Base-by-base conservation (phyloP, 64 coral and sea anemone species). In the Pocillopora damicornis region DNA sequence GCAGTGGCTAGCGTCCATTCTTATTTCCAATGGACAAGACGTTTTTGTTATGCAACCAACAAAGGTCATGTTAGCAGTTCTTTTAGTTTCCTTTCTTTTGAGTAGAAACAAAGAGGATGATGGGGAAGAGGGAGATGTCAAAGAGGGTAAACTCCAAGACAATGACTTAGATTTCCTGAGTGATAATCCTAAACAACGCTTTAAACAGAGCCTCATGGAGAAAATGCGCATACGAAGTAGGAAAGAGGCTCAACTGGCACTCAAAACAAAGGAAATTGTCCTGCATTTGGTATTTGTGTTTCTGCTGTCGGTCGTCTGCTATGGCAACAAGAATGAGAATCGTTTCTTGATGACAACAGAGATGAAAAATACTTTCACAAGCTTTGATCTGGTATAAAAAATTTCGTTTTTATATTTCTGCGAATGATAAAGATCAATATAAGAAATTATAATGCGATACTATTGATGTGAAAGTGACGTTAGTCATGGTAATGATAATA, bases 1-100 rank as follows among this genome's bases (percentile, higher is more conserved):
- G 45, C 81, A 91, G 22, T 91, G 90, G 90, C 83, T 91, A 0
- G 78, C 90, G 0, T 91, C 90, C 3, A 91, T 87, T 73, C 78
- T 91, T 63, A 66, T 91, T 4, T 91, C 90, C 4, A 78, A 59
- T 80, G 63, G 76, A 30, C 90, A 91, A 64, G 90, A 91, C 26
- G 77, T 91, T 59, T 86, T 91, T 45, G 85, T 91, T 13, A 67
- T 85, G 14, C 90, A 91, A n/a, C 90, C 90, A 79, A 87, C 67
- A 14, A 91, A 91, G 74, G 82, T 91, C 5, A 51, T 91, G 60
- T 37, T 85, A 8, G 85, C 85, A 11, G 90, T 85, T 20, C 23
- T 85, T 2, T 25, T 80, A 2, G 66, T 91, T 62, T 91, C 90
- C 15, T 61, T 91, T 1, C 74, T 91, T 3, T 4, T 91, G 3